A percentile compares a stretch with the other conserved stretches of the same genome.
These are phyloP conservation scores for Spinus olivaceus DNA, from an alignment of 2,797 vertebrate genomes.

Conservation along the genomic window DNA sequence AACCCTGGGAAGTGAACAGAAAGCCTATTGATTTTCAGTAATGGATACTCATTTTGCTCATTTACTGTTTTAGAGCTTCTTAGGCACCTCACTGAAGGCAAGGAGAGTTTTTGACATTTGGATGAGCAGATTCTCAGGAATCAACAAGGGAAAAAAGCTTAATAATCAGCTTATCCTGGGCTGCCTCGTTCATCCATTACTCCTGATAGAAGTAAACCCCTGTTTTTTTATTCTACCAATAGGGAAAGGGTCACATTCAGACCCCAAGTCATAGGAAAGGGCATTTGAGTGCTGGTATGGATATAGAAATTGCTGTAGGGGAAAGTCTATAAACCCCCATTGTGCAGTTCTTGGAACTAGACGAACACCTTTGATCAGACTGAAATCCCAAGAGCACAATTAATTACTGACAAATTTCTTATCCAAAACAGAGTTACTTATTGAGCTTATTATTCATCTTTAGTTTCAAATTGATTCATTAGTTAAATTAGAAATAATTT, in stretches of 20 bases:
- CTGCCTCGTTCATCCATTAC: not conserved
- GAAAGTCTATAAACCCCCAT: not conserved
- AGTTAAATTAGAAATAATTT: conserved; percentile 23
- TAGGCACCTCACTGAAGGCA: not conserved
- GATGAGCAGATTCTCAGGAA: not conserved
- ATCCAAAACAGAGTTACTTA: not conserved
- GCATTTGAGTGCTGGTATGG: not conserved
- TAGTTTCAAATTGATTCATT: not conserved
- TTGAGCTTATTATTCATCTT: not conserved
- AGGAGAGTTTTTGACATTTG: not conserved
- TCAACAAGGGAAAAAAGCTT: not conserved
- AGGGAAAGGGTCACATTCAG: not conserved
- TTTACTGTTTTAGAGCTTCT: not conserved
- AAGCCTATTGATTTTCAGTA: not conserved
- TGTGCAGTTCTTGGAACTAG: not conserved
- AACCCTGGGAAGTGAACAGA: not conserved
- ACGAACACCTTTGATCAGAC: not conserved
- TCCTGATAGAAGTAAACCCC: not conserved
- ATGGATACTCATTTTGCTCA: not conserved
- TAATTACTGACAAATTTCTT: not conserved
- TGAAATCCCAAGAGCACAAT: not conserved
- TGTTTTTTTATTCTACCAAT: not conserved
- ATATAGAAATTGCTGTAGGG: not conserved
- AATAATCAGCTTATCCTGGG: not conserved
- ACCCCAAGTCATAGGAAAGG: not conserved